phyloP scores from a whole-genome alignment of 2,113 vertebrate species.

The Cavia aperea region DNA sequence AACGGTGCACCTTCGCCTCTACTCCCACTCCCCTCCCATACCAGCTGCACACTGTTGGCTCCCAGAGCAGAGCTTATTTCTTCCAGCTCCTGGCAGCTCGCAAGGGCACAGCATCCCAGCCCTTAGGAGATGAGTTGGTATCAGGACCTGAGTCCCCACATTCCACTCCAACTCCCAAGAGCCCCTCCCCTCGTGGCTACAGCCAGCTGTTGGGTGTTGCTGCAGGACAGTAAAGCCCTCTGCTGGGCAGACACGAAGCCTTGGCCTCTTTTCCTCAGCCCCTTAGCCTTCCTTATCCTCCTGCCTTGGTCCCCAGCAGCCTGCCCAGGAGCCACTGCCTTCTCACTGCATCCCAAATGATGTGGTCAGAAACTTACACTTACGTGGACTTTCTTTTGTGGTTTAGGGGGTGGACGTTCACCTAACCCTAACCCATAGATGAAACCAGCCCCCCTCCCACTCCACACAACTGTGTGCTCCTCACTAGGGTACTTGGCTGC shows the following conservation, averaged over 20 bases:
- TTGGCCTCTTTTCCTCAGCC: neutral
- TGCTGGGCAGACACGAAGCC: conserved; percentile 38
- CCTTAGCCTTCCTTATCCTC: neutral
- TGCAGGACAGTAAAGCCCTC: conserved; percentile 66
- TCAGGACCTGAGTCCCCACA: conserved; percentile 56
- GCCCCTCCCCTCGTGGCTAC: neutral
- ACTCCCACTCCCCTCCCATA: conserved; percentile 40
- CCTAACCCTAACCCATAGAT: neutral
- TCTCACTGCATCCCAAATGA: conserved; percentile 5
- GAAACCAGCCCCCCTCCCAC: neutral
- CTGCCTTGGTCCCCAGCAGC: neutral
- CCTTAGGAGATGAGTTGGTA: conserved; percentile 38
- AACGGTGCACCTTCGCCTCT: conserved; percentile 39
- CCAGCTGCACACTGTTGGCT: conserved; percentile 46
- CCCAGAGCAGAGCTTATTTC: conserved; percentile 4
- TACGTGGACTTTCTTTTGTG: conserved; percentile 38
- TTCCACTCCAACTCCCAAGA: conserved; percentile 47
- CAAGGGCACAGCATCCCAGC: conserved; percentile 36
- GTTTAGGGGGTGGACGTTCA: conserved; percentile 52
- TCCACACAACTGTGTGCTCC: neutral
- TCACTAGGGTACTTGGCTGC: neutral
- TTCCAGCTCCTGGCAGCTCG: conserved; percentile 28
- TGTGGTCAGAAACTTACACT: conserved; percentile 27
- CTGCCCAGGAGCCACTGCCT: neutral
- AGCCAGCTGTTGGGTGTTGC: conserved; percentile 51